A percentile compares a stretch with the other conserved stretches of the same genome.
Conservation (phyloP, 2,797 vertebrate species). For the Chromobotia macracanthus region DNA sequence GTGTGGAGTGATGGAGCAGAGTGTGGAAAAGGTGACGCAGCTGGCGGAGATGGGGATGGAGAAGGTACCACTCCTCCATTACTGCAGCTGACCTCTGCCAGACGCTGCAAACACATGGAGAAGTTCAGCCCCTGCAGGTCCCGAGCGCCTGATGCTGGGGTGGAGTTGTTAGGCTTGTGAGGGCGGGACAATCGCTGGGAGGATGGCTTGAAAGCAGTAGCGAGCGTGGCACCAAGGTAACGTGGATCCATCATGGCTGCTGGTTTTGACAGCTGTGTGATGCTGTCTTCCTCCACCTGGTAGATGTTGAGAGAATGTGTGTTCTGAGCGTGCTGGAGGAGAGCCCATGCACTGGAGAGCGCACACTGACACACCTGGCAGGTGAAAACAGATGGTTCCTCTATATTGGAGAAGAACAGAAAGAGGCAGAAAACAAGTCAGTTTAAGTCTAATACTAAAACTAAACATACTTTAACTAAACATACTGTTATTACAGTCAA, state of each 20-base stretch:
- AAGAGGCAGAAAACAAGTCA: background rate
- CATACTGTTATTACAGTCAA: background rate
- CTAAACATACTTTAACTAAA: too few relatives aligned
- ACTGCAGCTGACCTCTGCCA: constrained; percentile 71
- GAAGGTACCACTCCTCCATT: constrained; percentile 67
- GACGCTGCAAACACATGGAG: constrained; percentile 76
- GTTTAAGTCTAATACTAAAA: background rate
- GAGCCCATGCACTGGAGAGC: constrained; percentile 78
- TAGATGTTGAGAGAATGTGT: constrained; percentile 83
- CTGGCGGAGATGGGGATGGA: constrained; percentile 74
- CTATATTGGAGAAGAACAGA: constrained; percentile 59
- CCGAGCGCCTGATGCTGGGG: constrained; percentile 28
- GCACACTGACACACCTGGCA: constrained; percentile 82
- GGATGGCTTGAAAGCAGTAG: constrained; percentile 73
- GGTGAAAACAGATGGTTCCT: constrained; percentile 77
- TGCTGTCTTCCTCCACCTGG: constrained; percentile 69
- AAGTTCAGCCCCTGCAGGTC: constrained; percentile 75
- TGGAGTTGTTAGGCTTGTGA: constrained; percentile 58
- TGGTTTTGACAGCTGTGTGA: constrained; percentile 47
- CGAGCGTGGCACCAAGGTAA: constrained; percentile 72
- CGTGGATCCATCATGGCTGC: constrained; percentile 73
- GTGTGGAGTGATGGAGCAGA: constrained; percentile 46
- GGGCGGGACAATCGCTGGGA: constrained; percentile 57
- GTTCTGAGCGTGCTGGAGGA: constrained; percentile 84
- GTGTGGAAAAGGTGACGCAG: constrained; percentile 74